Percentiles rank a stretch among this genome's conserved stretches.
Evolutionary conservation across 2,888 invertebrate species (phyloP).

Genomic region (Trichogramma dendrolimi): DNA sequence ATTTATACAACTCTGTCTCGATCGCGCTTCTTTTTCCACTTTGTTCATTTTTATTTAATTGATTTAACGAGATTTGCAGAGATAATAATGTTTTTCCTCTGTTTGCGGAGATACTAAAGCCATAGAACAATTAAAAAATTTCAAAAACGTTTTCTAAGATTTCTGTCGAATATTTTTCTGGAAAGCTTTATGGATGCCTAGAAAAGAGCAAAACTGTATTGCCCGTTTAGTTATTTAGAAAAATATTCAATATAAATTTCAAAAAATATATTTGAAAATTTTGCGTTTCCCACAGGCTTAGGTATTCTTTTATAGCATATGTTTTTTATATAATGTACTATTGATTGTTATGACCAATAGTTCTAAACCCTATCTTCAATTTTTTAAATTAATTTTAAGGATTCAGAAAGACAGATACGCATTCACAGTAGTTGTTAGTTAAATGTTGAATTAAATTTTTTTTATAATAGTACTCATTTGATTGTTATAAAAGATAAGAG

Average conservation of each 20-base stretch:
- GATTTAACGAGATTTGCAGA: constrained; percentile 22
- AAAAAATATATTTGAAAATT: no score
- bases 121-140: no score
- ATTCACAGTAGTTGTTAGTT: constrained; percentile 28
- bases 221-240: no score
- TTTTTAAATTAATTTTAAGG: constrained; percentile 25
- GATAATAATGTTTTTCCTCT: constrained; percentile 18
- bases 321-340: constrained; percentile 21
- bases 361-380: constrained; percentile 16
- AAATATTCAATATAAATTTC: no score
- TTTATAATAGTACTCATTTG: constrained; percentile 25
- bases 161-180: no score
- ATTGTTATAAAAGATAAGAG: constrained; percentile 8
- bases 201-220: no score
- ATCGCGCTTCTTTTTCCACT: constrained; percentile 7
- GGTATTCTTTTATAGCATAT: constrained; percentile 6
- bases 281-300: no score
- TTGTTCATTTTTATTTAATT: constrained; percentile 5
- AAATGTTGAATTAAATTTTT: constrained; percentile 21
- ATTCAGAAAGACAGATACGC: constrained; percentile 25
- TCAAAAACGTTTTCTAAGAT: no score
- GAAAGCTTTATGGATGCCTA: no score
- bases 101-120: background rate
- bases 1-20: background rate
- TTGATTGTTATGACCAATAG: constrained; percentile 27